These are phyloP conservation scores for Pantelozetes paolii DNA, from an alignment of 2,888 invertebrate genomes.

Conservation along the genomic window DNA sequence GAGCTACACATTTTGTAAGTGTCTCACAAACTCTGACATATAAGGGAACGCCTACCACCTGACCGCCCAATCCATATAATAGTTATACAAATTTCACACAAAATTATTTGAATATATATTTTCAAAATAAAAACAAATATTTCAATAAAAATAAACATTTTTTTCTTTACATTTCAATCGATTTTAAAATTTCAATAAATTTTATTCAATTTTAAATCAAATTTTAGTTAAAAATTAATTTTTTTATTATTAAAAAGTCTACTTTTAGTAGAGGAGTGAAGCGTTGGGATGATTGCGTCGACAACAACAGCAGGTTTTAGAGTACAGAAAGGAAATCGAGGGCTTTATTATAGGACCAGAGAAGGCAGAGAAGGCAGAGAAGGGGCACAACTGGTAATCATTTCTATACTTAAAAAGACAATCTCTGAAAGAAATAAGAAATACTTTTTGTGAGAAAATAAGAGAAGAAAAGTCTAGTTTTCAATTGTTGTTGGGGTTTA, in stretches of 20 bases:
- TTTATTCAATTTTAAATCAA: no score
- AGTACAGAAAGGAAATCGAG: constrained; percentile 8
- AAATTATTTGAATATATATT: no score
- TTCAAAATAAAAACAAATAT: no score
- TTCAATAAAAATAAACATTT: no score
- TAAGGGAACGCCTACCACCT: neutral
- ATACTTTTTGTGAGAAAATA: neutral
- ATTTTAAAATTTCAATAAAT: no score
- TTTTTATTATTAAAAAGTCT: no score
- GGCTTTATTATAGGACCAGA: constrained; percentile 8
- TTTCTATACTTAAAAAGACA: constrained; percentile 3
- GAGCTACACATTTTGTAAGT: constrained; percentile 9
- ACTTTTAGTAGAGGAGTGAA: no score
- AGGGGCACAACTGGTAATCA: neutral
- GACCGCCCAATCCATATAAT: no score
- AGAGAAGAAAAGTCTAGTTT: constrained; percentile 4
- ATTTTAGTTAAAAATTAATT: no score
- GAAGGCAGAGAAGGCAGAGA: no score
- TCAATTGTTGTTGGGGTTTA: neutral
- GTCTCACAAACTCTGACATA: constrained; percentile 1
- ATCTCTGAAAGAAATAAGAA: neutral
- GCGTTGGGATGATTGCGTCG: neutral
- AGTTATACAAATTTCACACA: no score
- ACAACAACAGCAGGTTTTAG: constrained; percentile 2
- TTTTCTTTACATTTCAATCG: no score